These are phyloP conservation scores for Colossoma macropomum DNA, from an alignment of 2,113 vertebrate genomes.

Conservation along the genomic window DNA sequence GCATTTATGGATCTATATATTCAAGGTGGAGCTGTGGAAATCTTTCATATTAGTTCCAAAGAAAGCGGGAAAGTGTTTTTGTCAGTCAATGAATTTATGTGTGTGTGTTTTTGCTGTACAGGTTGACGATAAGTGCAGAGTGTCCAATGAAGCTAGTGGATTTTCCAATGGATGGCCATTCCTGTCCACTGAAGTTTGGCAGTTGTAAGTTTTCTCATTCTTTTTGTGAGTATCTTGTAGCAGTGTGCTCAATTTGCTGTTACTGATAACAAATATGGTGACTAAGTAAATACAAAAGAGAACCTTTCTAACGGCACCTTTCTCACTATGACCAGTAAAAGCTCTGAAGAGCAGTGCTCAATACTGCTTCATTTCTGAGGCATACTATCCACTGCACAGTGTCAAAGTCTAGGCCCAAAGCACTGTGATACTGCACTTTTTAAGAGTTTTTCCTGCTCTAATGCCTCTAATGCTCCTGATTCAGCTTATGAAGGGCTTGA, in stretches of 20 bases:
- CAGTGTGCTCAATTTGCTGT: background rate
- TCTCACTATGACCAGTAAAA: background rate
- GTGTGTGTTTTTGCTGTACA: slow-evolving; percentile 71
- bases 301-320: no score
- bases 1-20: background rate
- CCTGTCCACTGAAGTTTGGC: slow-evolving; percentile 98
- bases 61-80: no score
- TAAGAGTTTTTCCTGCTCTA: no score
- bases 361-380: background rate
- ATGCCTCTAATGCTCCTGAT: background rate
- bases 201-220: slow-evolving; percentile 89
- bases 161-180: slow-evolving; percentile 99
- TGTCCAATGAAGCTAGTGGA: slow-evolving; percentile 98
- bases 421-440: background rate
- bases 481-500: background rate
- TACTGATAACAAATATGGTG: background rate
- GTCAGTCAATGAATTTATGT: background rate
- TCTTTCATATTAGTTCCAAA: no score
- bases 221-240: background rate
- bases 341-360: background rate
- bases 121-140: slow-evolving; percentile 96
- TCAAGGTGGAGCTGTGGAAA: no score
- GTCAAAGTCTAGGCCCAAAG: background rate
- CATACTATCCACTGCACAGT: background rate
- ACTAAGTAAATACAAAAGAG: background rate